Base-by-base conservation (phyloP, 2,797 vertebrate genomes). In the Taenioides sp. region DNA sequence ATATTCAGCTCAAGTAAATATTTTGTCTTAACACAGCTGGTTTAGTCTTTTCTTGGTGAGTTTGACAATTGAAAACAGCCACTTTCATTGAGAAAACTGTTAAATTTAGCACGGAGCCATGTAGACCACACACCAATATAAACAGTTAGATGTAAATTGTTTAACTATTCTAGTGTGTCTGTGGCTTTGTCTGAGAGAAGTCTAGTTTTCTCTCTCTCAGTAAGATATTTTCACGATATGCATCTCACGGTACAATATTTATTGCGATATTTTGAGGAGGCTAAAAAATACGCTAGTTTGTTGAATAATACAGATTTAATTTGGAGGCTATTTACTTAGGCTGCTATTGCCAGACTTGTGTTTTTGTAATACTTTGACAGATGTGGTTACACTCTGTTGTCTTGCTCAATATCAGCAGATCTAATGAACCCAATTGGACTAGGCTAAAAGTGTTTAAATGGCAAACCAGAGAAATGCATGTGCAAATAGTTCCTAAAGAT, bases 131-230 rank as follows among this genome's bases (percentile, higher is more conserved):
- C 27, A 59, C 27, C 7, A 61, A 9, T 63, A 69, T 66, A 58
- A 55, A 55, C 54, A 23, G 52, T 54, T 14, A 54, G 11, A 55
- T 55, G 54, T 55, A 55, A 67, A 65, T 18, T 49, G 63, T 49
- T 65, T 49, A 65, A 47, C 40, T 65, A 3, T 40, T 9, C 18
- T 20, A 28, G 28, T 61, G 27, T 14, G 12, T 14, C 12, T 12
- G 11, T 14, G 12, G 40, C 3, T 43, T 14, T 43, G 40, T 57
- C 16, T 59, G 12, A 59, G 23, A 14, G 57, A 34, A 61, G 59
- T 3, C 7, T 18, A 28, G 58, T 60, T 62, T 34, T 62, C 60
- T 62, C 28, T 34, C 28, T 18, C 50, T 37, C 34, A 37, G 34
- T 10, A 3, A 1, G 9, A 37, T 37, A 37, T 37, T 37, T 37